These are phyloP conservation scores for Chamaetylas fuelleborni DNA, from an alignment of 2,113 vertebrate genomes.

Conservation along the genomic window DNA sequence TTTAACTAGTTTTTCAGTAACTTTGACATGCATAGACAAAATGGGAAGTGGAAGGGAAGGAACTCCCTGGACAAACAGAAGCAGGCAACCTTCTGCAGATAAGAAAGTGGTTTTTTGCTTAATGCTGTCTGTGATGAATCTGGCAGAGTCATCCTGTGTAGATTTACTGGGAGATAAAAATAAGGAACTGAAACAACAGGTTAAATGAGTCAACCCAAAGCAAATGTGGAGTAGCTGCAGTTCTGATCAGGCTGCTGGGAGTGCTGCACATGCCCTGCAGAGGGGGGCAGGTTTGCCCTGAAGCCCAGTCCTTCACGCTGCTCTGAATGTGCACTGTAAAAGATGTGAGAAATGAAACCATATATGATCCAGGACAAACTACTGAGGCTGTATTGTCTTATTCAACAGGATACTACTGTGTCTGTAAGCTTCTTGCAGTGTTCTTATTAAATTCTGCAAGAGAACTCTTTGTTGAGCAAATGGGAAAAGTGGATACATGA, in stretches of 20 bases:
- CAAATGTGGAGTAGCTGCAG: background rate
- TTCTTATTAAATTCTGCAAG: background rate
- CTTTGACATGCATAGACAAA: background rate
- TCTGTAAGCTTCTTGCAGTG: constrained; percentile 6
- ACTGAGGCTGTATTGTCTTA: background rate
- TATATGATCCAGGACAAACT: background rate
- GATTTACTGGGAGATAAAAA: background rate
- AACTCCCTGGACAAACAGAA: background rate
- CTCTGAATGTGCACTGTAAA: background rate
- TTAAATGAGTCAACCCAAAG: background rate
- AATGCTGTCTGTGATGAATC: background rate
- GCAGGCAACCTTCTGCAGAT: background rate
- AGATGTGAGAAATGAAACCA: background rate
- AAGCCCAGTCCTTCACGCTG: background rate
- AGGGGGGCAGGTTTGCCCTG: background rate
- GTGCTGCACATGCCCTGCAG: background rate
- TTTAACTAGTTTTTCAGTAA: background rate
- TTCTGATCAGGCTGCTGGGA: background rate
- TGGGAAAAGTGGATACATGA: background rate
- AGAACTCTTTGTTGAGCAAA: background rate
- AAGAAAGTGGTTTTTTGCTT: background rate
- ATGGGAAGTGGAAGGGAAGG: background rate
- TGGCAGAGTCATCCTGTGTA: background rate
- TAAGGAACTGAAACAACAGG: background rate
- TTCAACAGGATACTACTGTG: constrained; percentile 18